Percentiles rank a stretch among this genome's conserved stretches.
These are phyloP conservation scores for Pelodiscus sinensis DNA, from an alignment of 2,113 vertebrate species.

Conservation along the genomic window DNA sequence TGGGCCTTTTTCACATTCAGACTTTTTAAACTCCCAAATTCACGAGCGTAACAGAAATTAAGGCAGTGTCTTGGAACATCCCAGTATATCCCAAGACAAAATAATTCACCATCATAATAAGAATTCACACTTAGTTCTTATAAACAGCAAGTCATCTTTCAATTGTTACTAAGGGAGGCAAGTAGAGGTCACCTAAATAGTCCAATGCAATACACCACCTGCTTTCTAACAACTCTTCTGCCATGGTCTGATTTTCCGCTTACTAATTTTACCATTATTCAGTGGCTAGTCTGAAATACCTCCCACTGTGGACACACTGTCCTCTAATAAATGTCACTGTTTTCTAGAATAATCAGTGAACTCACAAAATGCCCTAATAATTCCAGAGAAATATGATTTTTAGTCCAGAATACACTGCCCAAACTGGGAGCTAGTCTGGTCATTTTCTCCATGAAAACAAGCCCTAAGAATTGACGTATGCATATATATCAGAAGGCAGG, in stretches of 20 bases:
- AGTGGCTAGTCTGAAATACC: neutral
- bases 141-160: fast-evolving
- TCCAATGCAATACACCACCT: no score
- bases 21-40: neutral
- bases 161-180: no score
- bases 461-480: neutral
- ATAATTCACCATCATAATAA: no score
- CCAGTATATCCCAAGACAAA: neutral
- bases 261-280: neutral
- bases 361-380: neutral
- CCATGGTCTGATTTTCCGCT: neutral
- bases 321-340: fast-evolving
- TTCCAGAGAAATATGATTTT: neutral
- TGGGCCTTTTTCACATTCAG: neutral
- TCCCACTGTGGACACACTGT: neutral
- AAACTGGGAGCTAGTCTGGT: neutral
- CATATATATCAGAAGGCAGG: neutral
- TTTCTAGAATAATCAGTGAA: neutral
- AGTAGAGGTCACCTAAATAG: no score
- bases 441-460: neutral
- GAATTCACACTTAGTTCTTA: neutral
- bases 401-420: neutral
- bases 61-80: neutral
- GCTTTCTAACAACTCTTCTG: no score
- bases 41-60: neutral